Percentiles rank a stretch among this genome's conserved stretches.
These are phyloP conservation scores for Falco punctatus DNA, from an alignment of 2,113 vertebrate species.

Conservation along the genomic window DNA sequence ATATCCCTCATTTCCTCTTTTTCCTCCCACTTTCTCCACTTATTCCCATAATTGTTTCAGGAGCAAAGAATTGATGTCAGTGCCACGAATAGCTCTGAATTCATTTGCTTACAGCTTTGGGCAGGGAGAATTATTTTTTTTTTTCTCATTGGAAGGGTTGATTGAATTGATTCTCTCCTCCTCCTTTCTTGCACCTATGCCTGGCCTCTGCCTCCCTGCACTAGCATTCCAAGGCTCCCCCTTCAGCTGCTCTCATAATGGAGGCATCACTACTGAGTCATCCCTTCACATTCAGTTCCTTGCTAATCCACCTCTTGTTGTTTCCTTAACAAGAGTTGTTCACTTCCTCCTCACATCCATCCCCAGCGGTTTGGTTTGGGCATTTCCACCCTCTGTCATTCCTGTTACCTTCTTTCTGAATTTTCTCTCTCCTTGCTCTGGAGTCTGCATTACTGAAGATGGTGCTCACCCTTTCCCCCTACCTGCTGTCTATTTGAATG, in stretches of 20 bases:
- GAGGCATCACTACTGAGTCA: conserved; percentile 5
- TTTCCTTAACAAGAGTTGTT: background rate
- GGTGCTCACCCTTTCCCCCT: background rate
- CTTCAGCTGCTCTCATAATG: background rate
- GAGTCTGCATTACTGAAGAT: background rate
- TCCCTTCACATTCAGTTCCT: background rate
- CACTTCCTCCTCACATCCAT: background rate
- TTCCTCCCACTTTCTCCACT: background rate
- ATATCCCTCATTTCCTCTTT: conserved; percentile 41
- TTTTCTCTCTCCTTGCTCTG: background rate
- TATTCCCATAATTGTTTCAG: conserved; percentile 17
- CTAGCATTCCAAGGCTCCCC: background rate
- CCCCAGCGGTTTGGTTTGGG: background rate
- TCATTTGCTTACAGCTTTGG: background rate
- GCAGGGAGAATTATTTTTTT: background rate
- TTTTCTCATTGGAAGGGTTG: background rate
- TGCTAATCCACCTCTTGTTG: background rate
- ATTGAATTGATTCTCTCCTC: background rate
- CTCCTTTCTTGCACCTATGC: background rate
- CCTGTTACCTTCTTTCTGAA: background rate
- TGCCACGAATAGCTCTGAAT: background rate
- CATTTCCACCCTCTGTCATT: background rate
- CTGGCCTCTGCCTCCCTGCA: background rate
- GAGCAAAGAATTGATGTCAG: conserved; percentile 8
- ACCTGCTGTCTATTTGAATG: background rate